phyloP scores from a whole-genome alignment of 2,113 vertebrate species.

The Apodemus speciosus region DNA sequence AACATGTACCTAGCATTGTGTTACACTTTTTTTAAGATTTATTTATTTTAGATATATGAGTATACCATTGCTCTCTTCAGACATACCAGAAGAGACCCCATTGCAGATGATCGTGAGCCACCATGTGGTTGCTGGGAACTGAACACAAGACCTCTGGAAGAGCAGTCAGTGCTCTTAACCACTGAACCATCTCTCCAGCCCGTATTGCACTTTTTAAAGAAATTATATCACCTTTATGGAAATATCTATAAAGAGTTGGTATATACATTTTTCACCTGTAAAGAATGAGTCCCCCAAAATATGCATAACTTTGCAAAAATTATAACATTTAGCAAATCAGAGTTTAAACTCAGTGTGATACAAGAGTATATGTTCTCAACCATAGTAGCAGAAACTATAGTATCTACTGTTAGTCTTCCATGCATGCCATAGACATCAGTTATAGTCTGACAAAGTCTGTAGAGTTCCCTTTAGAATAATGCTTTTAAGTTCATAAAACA shows the following conservation, averaged over 20 bases:
- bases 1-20: not conserved
- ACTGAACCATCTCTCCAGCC: no score
- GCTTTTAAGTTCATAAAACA: not conserved
- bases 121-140: no score
- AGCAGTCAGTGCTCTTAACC: no score
- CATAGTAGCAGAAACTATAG: not conserved
- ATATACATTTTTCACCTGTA: not conserved
- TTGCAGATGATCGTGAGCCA: no score
- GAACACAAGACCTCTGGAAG: no score
- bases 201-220: not conserved
- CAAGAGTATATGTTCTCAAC: not conserved
- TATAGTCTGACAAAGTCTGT: not conserved
- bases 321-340: not conserved
- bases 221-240: constrained; percentile 15
- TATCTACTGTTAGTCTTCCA: not conserved
- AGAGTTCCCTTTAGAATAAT: not conserved
- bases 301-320: constrained; percentile 26
- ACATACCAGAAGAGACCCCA: no score
- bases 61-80: no score
- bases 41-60: not conserved
- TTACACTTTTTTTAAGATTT: not conserved
- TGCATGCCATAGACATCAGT: not conserved
- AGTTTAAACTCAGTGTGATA: constrained; percentile 22
- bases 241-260: constrained; percentile 20
- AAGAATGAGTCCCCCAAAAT: not conserved